Percentiles rank a stretch among this genome's conserved stretches.
Conservation (phyloP, 2,113 vertebrate species). For the Cyprinodon variegatus region DNA sequence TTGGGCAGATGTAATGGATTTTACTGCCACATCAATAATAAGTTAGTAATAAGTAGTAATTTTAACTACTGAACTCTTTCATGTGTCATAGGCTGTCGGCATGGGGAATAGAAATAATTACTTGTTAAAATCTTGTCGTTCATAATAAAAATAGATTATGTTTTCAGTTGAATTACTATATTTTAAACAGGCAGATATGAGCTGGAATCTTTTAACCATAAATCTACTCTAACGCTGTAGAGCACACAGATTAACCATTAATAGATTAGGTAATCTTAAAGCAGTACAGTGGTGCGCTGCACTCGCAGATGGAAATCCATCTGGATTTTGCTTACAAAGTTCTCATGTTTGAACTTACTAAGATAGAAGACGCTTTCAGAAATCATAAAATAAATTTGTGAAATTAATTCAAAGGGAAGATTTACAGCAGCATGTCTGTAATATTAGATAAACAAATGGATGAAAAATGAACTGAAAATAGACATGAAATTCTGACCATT, state of each 20-base stretch:
- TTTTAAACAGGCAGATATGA: conserved; percentile 1
- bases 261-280: not conserved
- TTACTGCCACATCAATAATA: not conserved
- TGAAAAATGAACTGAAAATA: not conserved
- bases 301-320: not conserved
- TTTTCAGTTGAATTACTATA: not conserved
- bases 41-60: not conserved
- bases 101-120: not conserved
- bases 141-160: not conserved
- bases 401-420: not conserved
- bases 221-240: not conserved
- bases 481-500: not conserved
- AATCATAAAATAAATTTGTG: too few relatives aligned
- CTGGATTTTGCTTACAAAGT: not conserved
- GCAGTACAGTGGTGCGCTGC: not conserved
- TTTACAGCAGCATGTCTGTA: not conserved
- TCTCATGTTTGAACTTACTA: too few relatives aligned
- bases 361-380: not conserved
- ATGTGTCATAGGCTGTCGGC: not conserved
- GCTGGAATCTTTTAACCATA: not conserved
- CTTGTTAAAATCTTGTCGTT: not conserved
- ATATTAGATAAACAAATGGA: not conserved
- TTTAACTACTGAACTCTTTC: not conserved
- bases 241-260: conserved; percentile 37
- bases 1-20: not conserved